Conservation (phyloP, 2,888 invertebrate species). For the Monopis laevigella region DNA sequence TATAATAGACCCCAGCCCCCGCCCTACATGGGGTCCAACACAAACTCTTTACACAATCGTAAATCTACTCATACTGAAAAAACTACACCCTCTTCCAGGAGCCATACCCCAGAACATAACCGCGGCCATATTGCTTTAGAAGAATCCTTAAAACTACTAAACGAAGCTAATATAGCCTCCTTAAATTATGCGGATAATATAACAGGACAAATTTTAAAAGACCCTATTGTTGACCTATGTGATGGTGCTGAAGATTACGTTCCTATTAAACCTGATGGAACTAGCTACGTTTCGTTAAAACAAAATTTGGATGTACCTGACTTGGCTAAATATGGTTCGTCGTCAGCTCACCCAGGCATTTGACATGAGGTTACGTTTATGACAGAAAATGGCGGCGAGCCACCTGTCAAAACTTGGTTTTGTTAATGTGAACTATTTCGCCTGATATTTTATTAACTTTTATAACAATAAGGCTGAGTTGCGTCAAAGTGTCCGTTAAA, state of each 20-base stretch:
- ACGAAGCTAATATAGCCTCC: constrained; percentile 49
- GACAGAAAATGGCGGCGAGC: constrained; percentile 29
- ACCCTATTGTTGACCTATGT: constrained; percentile 43
- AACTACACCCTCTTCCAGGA: constrained; percentile 32
- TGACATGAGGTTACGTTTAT: constrained; percentile 44
- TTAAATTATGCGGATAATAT: constrained; percentile 34
- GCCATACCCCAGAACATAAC: constrained; percentile 43
- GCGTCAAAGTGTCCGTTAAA: too few relatives aligned
- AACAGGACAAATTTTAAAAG: constrained; percentile 24
- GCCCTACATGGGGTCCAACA: constrained; percentile 46
- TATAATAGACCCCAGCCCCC: constrained; percentile 61
- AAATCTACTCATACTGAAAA: constrained; percentile 30
- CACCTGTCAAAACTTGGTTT: constrained; percentile 59
- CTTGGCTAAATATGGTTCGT: constrained; percentile 39
- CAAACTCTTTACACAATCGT: constrained; percentile 46
- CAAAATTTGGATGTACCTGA: constrained; percentile 45
- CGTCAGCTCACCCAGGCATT: constrained; percentile 32
- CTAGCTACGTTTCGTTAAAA: constrained; percentile 23
- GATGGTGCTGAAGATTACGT: constrained; percentile 56
- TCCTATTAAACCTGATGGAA: constrained; percentile 29
- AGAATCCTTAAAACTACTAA: constrained; percentile 52
- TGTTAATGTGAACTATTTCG: too few relatives aligned
- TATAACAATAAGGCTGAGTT: too few relatives aligned
- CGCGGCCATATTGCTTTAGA: constrained; percentile 41
- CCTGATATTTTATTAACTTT: too few relatives aligned